Percentiles rank a stretch among this genome's conserved stretches.
Evolutionary conservation across 2,113 vertebrate genomes (phyloP).

Genomic region (Solea senegalensis): DNA sequence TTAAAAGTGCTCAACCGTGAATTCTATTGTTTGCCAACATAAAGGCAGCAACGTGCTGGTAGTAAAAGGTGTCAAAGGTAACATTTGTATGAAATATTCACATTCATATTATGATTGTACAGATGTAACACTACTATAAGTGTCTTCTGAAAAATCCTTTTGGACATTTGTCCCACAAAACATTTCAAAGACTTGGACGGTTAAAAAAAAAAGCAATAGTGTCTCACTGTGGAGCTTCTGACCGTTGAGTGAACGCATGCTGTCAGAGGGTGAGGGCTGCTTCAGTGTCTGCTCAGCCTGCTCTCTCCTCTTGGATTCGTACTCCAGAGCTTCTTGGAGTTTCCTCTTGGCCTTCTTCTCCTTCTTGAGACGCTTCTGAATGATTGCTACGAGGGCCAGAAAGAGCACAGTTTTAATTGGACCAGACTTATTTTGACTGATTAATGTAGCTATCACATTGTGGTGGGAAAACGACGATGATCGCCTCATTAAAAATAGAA

Average conservation of each 20-base stretch:
- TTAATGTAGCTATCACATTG: constrained; percentile 3
- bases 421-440: not conserved
- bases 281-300: constrained; percentile 95
- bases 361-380: constrained; percentile 99
- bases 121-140: no score
- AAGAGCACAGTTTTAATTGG: constrained; percentile 23
- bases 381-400: constrained; percentile 84
- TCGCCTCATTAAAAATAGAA: constrained; percentile 17
- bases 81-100: not conserved
- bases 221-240: constrained; percentile 68
- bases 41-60: not conserved
- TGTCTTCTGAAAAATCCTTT: not conserved
- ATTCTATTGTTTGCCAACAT: not conserved
- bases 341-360: constrained; percentile 99
- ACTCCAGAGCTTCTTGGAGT: constrained; percentile 98
- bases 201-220: not conserved
- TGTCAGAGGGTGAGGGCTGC: constrained; percentile 94
- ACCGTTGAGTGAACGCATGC: constrained; percentile 96
- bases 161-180: not conserved
- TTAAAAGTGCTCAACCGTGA: not conserved
- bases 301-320: constrained; percentile 96
- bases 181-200: not conserved
- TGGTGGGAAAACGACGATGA: constrained; percentile 26
- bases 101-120: not conserved
- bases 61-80: not conserved